Conservation (phyloP, 2,113 vertebrate genomes). For the Oophaga pumilio region DNA sequence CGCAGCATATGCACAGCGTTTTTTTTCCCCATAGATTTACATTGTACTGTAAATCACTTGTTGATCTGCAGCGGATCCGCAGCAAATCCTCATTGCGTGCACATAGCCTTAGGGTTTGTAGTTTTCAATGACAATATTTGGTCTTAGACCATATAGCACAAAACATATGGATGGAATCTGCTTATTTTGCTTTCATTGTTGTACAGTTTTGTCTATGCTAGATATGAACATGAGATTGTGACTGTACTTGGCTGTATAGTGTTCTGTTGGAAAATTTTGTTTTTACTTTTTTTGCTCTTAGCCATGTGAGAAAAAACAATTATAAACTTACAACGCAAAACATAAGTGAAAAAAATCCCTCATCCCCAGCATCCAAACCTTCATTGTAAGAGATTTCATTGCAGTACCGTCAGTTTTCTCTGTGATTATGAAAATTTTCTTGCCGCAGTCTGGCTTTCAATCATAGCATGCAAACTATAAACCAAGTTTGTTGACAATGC, state of each 20-base stretch:
- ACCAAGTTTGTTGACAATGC: slow-evolving; percentile 28
- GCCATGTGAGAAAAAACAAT: slow-evolving; percentile 3
- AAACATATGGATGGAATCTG: background rate
- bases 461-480: slow-evolving; percentile 1
- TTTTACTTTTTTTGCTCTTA: background rate
- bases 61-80: no score
- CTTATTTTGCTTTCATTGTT: background rate
- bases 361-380: background rate
- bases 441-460: background rate
- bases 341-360: background rate
- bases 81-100: no score
- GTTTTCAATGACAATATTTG: no score
- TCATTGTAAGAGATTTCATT: slow-evolving; percentile 19
- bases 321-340: background rate
- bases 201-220: background rate
- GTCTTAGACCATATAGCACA: no score
- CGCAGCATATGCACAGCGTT: no score
- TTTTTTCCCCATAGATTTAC: no score
- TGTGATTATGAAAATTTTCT: background rate
- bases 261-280: background rate
- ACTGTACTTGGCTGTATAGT: background rate
- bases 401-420: background rate
- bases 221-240: background rate
- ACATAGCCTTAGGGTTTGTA: no score
- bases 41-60: no score